Evolutionary conservation across 2,797 vertebrate genomes (phyloP).

Genomic region (Chrysocyon brachyurus): DNA sequence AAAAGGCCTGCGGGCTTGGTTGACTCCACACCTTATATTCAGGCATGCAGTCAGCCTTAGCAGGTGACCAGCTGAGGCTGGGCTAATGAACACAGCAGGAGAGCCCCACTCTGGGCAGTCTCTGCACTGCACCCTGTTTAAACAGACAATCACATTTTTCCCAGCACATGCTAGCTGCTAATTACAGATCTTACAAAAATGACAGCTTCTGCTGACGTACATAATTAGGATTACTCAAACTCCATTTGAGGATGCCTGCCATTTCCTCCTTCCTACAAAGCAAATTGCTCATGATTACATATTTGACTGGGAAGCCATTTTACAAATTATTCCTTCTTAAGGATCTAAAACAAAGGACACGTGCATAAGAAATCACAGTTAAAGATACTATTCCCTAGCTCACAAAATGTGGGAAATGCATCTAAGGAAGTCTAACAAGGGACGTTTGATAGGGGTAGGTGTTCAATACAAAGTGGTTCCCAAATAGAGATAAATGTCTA

Average conservation of each 20-base stretch:
- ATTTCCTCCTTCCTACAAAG: slow-evolving; percentile 27
- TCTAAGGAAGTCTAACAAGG: background rate
- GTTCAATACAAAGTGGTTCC: background rate
- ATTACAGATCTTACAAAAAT: background rate
- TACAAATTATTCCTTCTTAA: slow-evolving; percentile 57
- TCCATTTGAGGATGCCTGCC: background rate
- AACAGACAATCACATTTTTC: background rate
- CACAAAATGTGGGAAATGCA: background rate
- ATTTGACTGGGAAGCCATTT: slow-evolving; percentile 35
- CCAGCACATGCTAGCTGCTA: slow-evolving; percentile 21
- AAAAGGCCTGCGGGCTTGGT: background rate
- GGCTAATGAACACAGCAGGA: background rate
- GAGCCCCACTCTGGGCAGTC: background rate
- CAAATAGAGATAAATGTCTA: background rate
- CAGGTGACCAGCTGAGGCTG: background rate
- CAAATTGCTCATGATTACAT: slow-evolving; percentile 69
- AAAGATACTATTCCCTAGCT: background rate
- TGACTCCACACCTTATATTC: background rate
- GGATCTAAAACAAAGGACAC: slow-evolving; percentile 54
- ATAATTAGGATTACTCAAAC: slow-evolving; percentile 53
- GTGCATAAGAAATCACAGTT: background rate
- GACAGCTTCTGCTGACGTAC: slow-evolving; percentile 51
- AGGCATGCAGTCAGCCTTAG: background rate
- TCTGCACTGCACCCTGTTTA: background rate
- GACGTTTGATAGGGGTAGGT: background rate